phyloP scores from a whole-genome alignment of 2,797 vertebrate species.

The Champsocephalus gunnari region DNA sequence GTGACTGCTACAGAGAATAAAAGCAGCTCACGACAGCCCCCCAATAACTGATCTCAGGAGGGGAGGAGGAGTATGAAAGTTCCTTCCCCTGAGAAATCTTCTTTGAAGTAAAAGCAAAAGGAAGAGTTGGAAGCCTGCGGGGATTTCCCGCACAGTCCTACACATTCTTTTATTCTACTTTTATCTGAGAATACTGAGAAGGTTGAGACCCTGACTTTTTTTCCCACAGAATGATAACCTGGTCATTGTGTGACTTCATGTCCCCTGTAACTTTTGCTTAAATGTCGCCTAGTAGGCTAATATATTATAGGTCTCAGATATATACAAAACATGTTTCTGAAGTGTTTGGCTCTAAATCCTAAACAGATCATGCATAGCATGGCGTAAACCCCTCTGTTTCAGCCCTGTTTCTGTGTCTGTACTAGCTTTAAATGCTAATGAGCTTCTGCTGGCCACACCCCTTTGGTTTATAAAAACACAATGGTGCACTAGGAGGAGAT shows the following conservation, averaged over 20 bases:
- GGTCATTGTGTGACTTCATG: constrained; percentile 14
- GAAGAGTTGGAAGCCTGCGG: constrained; percentile 33
- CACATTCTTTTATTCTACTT: constrained; percentile 12
- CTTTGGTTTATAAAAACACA: no score
- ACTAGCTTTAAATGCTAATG: no score
- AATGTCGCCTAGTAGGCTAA: no score
- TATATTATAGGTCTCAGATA: no score
- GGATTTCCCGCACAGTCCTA: constrained; percentile 35
- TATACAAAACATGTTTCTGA: no score
- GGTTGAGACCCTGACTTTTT: constrained; percentile 11
- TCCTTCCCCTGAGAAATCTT: constrained; percentile 49
- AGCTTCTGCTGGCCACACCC: no score
- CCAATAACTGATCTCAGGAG: constrained; percentile 43
- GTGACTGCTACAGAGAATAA: constrained; percentile 20
- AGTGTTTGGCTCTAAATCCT: no score
- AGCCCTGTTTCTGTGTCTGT: no score
- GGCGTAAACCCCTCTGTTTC: no score
- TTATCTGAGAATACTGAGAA: constrained; percentile 28
- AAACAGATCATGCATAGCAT: no score
- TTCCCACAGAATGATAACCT: not conserved
- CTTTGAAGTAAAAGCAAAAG: constrained; percentile 70
- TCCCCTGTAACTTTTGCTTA: not conserved
- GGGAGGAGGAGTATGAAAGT: constrained; percentile 29
- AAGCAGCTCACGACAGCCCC: constrained; percentile 1
- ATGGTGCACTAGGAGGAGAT: no score